phyloP scores from a whole-genome alignment of 2,797 vertebrate species.

The Dallia pectoralis region DNA sequence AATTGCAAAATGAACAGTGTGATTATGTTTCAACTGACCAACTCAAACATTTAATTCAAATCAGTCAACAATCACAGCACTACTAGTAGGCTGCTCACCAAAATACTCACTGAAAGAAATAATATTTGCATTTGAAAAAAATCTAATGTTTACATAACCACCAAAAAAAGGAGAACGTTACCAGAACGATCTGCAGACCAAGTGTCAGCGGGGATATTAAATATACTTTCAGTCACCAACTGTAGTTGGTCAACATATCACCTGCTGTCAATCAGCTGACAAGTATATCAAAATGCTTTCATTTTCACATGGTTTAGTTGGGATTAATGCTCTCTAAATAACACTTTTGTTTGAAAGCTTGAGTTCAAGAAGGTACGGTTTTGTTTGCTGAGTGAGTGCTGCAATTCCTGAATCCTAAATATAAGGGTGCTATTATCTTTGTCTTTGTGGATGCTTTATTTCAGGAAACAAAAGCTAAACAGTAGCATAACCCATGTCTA shows the following conservation, averaged over 20 bases:
- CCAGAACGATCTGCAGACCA: no score
- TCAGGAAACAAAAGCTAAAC: slow-evolving; percentile 1
- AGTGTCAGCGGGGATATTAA: no score
- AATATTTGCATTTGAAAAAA: not conserved
- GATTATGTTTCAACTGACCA: not conserved
- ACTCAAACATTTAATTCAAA: not conserved
- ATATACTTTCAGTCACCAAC: not conserved
- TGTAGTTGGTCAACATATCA: not conserved
- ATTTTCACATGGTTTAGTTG: not conserved
- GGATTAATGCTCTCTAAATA: not conserved
- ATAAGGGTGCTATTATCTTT: not conserved
- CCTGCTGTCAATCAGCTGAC: not conserved
- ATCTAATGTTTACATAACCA: no score
- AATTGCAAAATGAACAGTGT: not conserved
- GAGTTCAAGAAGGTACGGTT: not conserved
- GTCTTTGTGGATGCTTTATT: not conserved
- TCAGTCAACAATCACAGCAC: not conserved
- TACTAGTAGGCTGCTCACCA: not conserved
- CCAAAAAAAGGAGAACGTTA: no score
- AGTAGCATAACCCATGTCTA: not conserved
- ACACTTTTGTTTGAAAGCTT: not conserved
- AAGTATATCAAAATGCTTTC: not conserved
- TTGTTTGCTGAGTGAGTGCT: not conserved
- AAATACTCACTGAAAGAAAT: not conserved
- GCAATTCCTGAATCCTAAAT: not conserved